Percentiles rank a stretch among this genome's conserved stretches.
These are phyloP conservation scores for Lutjanus campechanus DNA, from an alignment of 2,797 vertebrate genomes.

Conservation along the genomic window DNA sequence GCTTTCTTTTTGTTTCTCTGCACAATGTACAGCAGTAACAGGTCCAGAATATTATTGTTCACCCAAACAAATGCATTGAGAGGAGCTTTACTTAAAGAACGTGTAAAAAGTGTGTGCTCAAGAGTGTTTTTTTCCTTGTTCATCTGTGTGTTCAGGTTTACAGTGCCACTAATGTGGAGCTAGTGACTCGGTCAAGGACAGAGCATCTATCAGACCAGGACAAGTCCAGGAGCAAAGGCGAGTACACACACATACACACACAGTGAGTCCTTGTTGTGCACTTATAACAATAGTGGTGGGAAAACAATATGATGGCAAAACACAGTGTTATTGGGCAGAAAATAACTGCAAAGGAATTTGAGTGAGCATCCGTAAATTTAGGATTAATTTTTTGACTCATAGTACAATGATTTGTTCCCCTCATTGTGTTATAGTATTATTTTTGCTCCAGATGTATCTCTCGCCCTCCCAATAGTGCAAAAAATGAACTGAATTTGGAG, in stretches of 20 bases:
- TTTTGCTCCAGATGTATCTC: constrained; percentile 2
- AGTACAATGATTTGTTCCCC: neutral
- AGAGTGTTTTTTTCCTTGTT: neutral
- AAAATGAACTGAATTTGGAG: constrained; percentile 1
- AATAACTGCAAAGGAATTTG: neutral
- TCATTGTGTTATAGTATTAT: neutral
- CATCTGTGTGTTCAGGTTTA: constrained; percentile 87
- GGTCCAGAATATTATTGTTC: too few relatives aligned
- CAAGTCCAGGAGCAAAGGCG: constrained; percentile 96
- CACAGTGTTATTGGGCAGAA: neutral
- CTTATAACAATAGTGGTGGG: neutral
- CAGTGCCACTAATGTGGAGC: constrained; percentile 95
- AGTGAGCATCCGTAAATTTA: neutral
- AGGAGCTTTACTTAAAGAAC: neutral
- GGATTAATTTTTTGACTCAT: too few relatives aligned
- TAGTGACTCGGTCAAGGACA: constrained; percentile 95
- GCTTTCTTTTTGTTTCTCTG: too few relatives aligned
- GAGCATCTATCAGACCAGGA: constrained; percentile 98
- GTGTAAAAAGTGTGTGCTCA: neutral
- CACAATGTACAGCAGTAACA: too few relatives aligned
- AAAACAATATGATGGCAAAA: too few relatives aligned
- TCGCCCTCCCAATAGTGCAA: neutral
- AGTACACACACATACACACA: neutral
- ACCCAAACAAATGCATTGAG: neutral
- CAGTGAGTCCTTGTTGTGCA: neutral